These are phyloP conservation scores for Pholis gunnellus DNA, from an alignment of 2,113 vertebrate genomes.

Conservation along the genomic window DNA sequence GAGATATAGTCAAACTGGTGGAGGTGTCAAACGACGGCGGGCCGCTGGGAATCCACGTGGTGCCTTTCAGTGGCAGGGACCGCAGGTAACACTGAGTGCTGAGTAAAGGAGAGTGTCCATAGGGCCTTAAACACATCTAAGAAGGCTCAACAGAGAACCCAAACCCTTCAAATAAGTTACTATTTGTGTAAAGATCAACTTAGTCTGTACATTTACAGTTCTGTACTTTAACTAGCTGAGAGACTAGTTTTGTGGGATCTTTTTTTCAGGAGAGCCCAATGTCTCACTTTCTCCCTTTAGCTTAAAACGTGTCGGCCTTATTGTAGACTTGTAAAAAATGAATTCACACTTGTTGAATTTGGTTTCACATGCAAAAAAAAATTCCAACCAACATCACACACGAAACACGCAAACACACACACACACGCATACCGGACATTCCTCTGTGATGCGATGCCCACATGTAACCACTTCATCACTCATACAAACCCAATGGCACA, in stretches of 20 bases:
- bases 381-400: not conserved
- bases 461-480: slow-evolving; percentile 32
- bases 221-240: not conserved
- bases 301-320: not conserved
- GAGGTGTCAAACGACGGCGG: slow-evolving; percentile 97
- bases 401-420: not conserved
- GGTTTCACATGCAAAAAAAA: not conserved
- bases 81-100: slow-evolving; percentile 91
- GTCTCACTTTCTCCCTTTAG: not conserved
- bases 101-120: not conserved
- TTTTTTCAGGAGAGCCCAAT: not conserved
- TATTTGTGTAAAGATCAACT: not conserved
- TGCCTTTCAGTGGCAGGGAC: slow-evolving; percentile 97
- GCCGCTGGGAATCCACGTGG: slow-evolving; percentile 98
- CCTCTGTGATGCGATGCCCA: slow-evolving; percentile 11
- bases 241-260: not conserved
- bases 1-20: slow-evolving; percentile 97
- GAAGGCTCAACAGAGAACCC: not conserved
- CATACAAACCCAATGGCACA: not conserved
- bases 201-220: not conserved
- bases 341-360: not conserved
- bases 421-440: slow-evolving; percentile 27
- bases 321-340: too few species aligned
- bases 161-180: not conserved
- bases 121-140: not conserved